Evolutionary conservation across 2,113 vertebrate genomes (phyloP), one percentile per base, ranked within the genome.

Genomic region (Pollimyrus isidori): DNA sequence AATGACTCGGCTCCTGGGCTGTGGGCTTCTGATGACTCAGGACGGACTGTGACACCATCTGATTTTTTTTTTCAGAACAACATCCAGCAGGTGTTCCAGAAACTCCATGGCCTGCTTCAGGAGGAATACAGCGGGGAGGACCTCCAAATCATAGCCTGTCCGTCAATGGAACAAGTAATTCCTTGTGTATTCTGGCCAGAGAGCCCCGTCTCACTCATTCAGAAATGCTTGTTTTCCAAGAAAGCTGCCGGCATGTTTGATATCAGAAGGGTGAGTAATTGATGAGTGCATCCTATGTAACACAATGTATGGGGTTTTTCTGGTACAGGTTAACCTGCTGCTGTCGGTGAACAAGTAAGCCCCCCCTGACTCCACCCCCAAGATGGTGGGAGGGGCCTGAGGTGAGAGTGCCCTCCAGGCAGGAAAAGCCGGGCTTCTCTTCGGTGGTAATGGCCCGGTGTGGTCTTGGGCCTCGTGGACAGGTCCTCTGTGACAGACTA

Each of bases 71-170:
- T 87, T 90, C 93, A 99, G 98, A 99, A 96, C 94, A 99, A 99
- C 91, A 96, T 99, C 94, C 98, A 99, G 95, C 97, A 99, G 93
- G 95, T 96, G 89, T 99, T 99, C 95, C 98, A 98, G 95, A 98
- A 97, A 93, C 95, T 99, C 82, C 98, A 98, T 9, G 90, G 95
- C 86, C 92, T 98, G 91, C 94, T 99, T 90, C 98, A 97, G 93
- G 98, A 99, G 92, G 98, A 99, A 91, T 99, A 98, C 93, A 97
- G 94, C 90, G 94, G 96, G 80, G 98, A 99, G 92, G 98, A 99
- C 94, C 94, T 97, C 91, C 97, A 98, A 92, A 98, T 99, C 92
- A 97, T 99, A 85, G 97, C 97, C 42, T 99, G 98, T 91, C 98
- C 98, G 88, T 97, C 98, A 53, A 96, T 98, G 96, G 98, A 99